phyloP scores from a whole-genome alignment of 2,113 vertebrate genomes.

The Pelvicachromis taeniatus region DNA sequence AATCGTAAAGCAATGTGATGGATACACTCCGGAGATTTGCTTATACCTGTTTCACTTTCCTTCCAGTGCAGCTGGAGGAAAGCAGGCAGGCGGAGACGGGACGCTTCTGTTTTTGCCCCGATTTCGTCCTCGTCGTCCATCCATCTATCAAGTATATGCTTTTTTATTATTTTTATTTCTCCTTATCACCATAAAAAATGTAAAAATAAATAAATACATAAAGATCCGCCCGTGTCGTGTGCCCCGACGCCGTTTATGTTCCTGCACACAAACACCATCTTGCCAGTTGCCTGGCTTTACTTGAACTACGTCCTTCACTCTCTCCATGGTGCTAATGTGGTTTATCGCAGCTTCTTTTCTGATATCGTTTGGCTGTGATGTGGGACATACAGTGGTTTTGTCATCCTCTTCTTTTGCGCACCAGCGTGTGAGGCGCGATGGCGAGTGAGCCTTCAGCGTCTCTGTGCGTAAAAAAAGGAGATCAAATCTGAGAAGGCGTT shows the following conservation, averaged over 20 bases:
- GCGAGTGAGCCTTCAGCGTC: background rate
- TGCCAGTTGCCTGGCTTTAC: slow-evolving; percentile 42
- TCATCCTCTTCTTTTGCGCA: background rate
- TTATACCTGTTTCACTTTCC: background rate
- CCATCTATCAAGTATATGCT: slow-evolving; percentile 4
- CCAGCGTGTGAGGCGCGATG: background rate
- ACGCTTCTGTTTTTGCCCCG: background rate
- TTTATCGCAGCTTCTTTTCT: slow-evolving; percentile 21
- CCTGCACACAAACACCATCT: slow-evolving; percentile 28
- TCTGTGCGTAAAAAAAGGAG: background rate
- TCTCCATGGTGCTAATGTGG: slow-evolving; percentile 60
- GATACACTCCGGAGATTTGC: slow-evolving; percentile 67
- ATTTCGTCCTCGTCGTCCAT: background rate
- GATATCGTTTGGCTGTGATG: background rate
- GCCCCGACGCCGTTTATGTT: background rate
- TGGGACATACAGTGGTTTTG: background rate
- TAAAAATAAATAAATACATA: background rate
- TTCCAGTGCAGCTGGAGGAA: slow-evolving; percentile 35
- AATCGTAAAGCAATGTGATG: slow-evolving; percentile 58
- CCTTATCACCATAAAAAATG: background rate
- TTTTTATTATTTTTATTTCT: background rate
- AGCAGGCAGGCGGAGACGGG: background rate
- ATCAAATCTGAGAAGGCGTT: background rate
- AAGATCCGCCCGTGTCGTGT: background rate
- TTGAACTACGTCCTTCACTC: slow-evolving; percentile 28